Evolutionary conservation across 2,113 vertebrate species (phyloP).

Genomic region (Burhinus bistriatus): DNA sequence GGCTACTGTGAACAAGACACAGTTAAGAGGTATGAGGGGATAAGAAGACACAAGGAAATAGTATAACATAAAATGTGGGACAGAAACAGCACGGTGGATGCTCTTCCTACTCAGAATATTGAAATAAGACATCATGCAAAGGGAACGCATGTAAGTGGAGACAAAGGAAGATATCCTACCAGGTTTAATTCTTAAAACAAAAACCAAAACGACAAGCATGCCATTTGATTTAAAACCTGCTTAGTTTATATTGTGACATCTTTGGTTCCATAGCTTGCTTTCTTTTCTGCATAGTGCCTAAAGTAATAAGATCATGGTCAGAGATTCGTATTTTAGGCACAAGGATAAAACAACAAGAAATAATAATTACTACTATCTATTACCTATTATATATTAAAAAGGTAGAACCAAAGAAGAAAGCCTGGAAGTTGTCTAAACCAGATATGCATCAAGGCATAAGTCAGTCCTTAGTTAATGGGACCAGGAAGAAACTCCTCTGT

Average conservation of each 20-base stretch:
- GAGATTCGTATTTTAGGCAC: background rate
- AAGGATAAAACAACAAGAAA: background rate
- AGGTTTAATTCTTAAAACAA: background rate
- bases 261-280: background rate
- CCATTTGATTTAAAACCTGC: background rate
- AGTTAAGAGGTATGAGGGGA: background rate
- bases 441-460: background rate
- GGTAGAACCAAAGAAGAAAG: background rate
- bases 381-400: background rate
- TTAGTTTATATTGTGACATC: background rate
- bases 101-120: conserved; percentile 1
- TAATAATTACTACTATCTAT: background rate
- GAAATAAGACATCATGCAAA: background rate
- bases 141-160: background rate
- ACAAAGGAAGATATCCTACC: background rate
- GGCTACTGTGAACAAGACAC: background rate
- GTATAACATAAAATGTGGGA: background rate
- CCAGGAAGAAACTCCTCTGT: background rate
- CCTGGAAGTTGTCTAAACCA: background rate
- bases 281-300: background rate
- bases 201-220: background rate
- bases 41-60: background rate
- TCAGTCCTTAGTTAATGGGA: background rate
- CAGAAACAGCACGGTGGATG: background rate
- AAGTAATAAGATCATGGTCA: background rate